phyloP scores from a whole-genome alignment of 1,140 invertebrate species.

The Caenorhabditis brenneri region DNA sequence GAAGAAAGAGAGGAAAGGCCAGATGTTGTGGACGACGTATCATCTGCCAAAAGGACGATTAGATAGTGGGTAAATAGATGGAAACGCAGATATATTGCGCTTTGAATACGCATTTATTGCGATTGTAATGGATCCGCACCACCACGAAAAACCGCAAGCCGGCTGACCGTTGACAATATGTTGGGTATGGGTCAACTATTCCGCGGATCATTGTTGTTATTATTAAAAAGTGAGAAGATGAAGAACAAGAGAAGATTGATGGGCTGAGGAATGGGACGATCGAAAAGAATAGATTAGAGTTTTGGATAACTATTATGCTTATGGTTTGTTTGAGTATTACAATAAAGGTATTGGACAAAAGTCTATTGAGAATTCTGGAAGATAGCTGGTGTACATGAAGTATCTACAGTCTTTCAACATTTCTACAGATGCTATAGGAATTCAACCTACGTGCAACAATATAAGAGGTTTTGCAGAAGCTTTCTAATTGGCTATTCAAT shows the following conservation, averaged over 20 bases:
- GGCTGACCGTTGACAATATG: constrained; percentile 24
- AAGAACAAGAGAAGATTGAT: not conserved
- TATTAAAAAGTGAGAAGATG: not conserved
- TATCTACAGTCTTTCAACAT: too few relatives aligned
- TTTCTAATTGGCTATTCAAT: too few relatives aligned
- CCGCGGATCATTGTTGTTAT: not conserved
- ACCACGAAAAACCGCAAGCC: not conserved
- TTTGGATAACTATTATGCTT: too few relatives aligned
- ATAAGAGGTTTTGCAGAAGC: too few relatives aligned
- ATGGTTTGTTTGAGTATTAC: too few relatives aligned
- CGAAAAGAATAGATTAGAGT: too few relatives aligned
- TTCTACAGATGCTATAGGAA: too few relatives aligned
- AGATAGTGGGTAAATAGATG: not conserved
- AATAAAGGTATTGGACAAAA: too few relatives aligned
- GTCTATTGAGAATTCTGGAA: too few relatives aligned
- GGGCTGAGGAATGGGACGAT: not conserved
- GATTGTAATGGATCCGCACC: constrained; percentile 26
- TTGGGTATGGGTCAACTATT: not conserved
- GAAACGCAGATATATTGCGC: not conserved
- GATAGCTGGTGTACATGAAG: too few relatives aligned
- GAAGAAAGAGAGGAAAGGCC: constrained; percentile 26
- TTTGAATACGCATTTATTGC: constrained; percentile 1
- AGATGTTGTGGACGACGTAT: constrained; percentile 34
- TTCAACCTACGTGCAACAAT: too few relatives aligned
- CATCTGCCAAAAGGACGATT: constrained; percentile 18